Evolutionary conservation across 2,888 invertebrate species (phyloP).

Genomic region (Cantharis lateralis): DNA sequence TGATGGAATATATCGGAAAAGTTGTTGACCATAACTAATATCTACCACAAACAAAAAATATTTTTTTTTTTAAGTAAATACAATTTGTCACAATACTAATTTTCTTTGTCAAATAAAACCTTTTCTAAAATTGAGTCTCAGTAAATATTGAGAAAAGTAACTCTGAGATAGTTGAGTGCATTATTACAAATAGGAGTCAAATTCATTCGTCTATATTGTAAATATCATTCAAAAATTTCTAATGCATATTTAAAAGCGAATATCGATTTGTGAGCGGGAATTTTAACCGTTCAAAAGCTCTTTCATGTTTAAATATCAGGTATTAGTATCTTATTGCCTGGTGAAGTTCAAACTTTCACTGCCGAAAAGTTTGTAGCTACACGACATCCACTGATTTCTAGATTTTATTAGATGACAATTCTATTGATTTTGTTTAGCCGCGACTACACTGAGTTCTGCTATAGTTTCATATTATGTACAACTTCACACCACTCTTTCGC

Average conservation of each 20-base stretch:
- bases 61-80: neutral
- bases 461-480: neutral
- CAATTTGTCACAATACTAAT: slow-evolving; percentile 3
- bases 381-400: neutral
- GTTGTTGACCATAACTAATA: neutral
- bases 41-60: neutral
- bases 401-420: neutral
- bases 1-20: neutral
- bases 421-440: neutral
- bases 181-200: neutral
- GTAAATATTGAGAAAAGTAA: neutral
- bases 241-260: neutral
- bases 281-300: neutral
- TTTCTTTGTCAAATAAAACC: neutral
- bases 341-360: neutral
- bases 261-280: neutral
- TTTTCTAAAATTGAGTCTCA: neutral
- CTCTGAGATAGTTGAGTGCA: neutral
- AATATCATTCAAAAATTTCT: neutral
- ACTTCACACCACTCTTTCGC: neutral
- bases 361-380: neutral
- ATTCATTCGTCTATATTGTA: neutral
- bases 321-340: neutral
- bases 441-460: neutral
- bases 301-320: neutral